Conservation (phyloP, 2,888 invertebrate species). For the Melanophora roralis region DNA sequence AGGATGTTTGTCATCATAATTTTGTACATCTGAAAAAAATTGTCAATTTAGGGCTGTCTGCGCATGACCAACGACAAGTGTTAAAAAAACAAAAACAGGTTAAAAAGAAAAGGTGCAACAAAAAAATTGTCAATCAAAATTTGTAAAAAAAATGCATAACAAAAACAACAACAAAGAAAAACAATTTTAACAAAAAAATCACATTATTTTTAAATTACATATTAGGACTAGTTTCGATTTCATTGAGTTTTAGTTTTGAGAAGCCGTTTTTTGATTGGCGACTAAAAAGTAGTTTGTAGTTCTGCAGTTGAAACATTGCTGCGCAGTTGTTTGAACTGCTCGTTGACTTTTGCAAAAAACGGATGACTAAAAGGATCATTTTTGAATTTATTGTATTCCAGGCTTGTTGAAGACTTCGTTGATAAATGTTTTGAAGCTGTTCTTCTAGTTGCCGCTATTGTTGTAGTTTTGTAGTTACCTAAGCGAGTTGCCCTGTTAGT, state of each 20-base stretch:
- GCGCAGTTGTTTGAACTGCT: constrained; percentile 26
- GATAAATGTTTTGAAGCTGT: constrained; percentile 51
- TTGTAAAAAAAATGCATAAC: neutral
- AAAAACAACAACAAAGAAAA: constrained; percentile 7
- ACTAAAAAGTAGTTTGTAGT: neutral
- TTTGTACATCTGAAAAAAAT: too few species aligned
- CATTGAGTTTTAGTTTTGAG: too few species aligned
- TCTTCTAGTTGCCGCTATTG: constrained; percentile 9
- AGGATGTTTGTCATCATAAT: too few species aligned
- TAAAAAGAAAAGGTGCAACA: too few species aligned
- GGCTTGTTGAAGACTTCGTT: neutral
- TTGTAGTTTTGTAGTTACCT: neutral
- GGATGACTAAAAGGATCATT: constrained; percentile 60
- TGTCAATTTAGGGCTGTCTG: too few species aligned
- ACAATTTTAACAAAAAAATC: constrained; percentile 28
- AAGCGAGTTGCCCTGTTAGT: neutral
- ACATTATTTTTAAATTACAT: neutral
- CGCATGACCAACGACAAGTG: too few species aligned
- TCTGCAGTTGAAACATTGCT: constrained; percentile 15
- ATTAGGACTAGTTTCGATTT: too few species aligned
- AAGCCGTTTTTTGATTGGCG: too few species aligned
- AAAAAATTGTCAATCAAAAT: neutral
- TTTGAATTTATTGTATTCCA: constrained; percentile 12
- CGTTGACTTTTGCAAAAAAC: constrained; percentile 59
- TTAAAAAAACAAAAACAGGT: too few species aligned